Evolutionary conservation across 2,888 invertebrate genomes (phyloP).

Genomic region (Drosophila percnosoma): DNA sequence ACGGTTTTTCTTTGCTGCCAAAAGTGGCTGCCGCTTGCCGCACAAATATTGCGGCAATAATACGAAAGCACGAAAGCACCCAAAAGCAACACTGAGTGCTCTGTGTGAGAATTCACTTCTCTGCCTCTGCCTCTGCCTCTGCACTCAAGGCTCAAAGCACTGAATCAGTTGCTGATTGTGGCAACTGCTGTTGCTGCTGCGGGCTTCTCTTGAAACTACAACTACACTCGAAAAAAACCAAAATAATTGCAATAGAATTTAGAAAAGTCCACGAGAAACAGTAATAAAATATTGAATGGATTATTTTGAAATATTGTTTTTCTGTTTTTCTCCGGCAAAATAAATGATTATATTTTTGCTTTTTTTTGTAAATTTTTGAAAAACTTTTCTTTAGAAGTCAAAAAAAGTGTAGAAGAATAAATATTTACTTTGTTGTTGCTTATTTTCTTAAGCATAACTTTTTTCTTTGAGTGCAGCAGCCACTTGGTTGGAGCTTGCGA

Average conservation of each 20-base stretch:
- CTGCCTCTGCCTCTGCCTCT: background rate
- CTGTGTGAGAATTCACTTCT: background rate
- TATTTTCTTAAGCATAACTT: background rate
- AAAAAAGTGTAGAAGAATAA: background rate
- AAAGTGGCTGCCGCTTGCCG: slow-evolving; percentile 37
- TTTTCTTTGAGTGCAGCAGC: slow-evolving; percentile 10
- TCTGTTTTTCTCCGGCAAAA: background rate
- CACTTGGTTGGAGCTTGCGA: slow-evolving; percentile 65
- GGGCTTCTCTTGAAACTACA: slow-evolving; percentile 12
- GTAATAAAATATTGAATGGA: background rate
- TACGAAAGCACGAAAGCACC: slow-evolving; percentile 31
- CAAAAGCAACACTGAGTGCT: slow-evolving; percentile 8
- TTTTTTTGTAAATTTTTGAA: background rate
- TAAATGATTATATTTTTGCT: background rate
- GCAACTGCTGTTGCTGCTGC: slow-evolving; percentile 5
- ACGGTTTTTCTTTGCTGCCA: slow-evolving; percentile 60
- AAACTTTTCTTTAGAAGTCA: no score
- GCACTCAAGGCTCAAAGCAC: slow-evolving; percentile 22
- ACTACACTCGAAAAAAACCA: background rate
- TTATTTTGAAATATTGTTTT: background rate
- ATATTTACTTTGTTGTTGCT: background rate
- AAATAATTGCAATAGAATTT: background rate
- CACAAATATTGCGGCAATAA: slow-evolving; percentile 71
- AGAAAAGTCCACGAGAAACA: background rate
- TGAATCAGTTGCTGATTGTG: slow-evolving; percentile 30